A percentile compares a stretch with the other conserved stretches of the same genome.
These are phyloP conservation scores for Crypturellus undulatus DNA, from an alignment of 2,113 vertebrate genomes.

Conservation along the genomic window DNA sequence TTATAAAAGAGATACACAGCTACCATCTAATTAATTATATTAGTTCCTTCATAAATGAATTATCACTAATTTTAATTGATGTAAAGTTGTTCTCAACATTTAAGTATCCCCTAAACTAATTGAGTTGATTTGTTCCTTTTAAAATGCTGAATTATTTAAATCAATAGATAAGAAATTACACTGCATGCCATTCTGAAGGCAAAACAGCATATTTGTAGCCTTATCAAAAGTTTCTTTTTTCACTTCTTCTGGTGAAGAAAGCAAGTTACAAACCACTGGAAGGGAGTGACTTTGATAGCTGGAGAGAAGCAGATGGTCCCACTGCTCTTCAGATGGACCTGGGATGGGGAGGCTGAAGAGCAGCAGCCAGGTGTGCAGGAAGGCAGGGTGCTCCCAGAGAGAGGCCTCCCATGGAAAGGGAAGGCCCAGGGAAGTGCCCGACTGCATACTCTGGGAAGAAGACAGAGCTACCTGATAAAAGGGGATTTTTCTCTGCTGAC, in stretches of 20 bases:
- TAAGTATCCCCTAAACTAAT: slow-evolving; percentile 61
- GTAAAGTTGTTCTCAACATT: slow-evolving; percentile 48
- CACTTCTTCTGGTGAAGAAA: not conserved
- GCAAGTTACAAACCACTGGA: not conserved
- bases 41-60: slow-evolving; percentile 65
- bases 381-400: not conserved
- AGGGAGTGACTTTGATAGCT: not conserved
- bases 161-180: slow-evolving; percentile 13
- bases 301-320: not conserved
- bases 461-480: not conserved
- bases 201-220: not conserved
- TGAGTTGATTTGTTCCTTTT: slow-evolving; percentile 16
- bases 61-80: slow-evolving; percentile 53
- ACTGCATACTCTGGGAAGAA: not conserved
- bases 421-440: not conserved
- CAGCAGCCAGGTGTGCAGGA: not conserved
- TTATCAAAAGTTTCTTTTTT: not conserved
- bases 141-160: slow-evolving; percentile 48
- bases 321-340: not conserved
- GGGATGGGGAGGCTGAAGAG: not conserved
- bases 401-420: not conserved
- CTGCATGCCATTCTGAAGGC: not conserved
- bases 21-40: slow-evolving; percentile 67
- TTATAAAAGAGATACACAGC: slow-evolving; percentile 63
- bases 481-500: not conserved